Evolutionary conservation across 2,797 vertebrate genomes (phyloP).

Genomic region (Passerculus sandwichensis): DNA sequence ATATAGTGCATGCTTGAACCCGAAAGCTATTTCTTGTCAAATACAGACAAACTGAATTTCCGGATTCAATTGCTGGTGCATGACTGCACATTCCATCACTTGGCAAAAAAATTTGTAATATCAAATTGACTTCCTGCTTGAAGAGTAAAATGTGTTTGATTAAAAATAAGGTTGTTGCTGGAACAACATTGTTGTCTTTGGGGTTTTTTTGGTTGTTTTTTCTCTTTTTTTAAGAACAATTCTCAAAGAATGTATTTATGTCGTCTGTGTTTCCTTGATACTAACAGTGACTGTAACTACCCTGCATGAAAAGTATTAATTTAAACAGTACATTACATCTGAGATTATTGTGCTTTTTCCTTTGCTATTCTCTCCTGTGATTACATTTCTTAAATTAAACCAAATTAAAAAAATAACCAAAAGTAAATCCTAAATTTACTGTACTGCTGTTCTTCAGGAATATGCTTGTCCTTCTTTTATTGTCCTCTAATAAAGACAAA

Average conservation of each 20-base stretch:
- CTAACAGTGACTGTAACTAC: not conserved
- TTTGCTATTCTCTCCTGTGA: not conserved
- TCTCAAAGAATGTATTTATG: not conserved
- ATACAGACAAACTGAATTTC: constrained; percentile 30
- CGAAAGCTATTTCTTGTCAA: constrained; percentile 34
- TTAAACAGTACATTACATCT: constrained; percentile 7
- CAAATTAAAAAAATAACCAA: not conserved
- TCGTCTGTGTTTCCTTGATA: constrained; percentile 23
- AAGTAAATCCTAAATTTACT: not conserved
- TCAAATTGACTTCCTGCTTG: constrained; percentile 47
- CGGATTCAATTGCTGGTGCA: not conserved
- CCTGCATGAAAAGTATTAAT: not conserved
- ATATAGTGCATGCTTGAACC: constrained; percentile 16
- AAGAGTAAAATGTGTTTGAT: constrained; percentile 16
- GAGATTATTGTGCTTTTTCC: constrained; percentile 1
- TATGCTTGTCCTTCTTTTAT: not conserved
- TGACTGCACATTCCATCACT: constrained; percentile 51
- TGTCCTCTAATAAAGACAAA: not conserved
- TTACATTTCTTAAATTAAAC: not conserved
- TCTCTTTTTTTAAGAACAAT: not conserved
- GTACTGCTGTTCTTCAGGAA: not conserved
- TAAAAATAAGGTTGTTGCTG: not conserved
- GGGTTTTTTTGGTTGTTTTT: not conserved
- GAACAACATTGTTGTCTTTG: not conserved
- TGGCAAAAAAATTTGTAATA: constrained; percentile 51